Evolutionary conservation across 2,888 invertebrate species (phyloP), one percentile per base, ranked within the genome.

Genomic region (Octodonta nipae): DNA sequence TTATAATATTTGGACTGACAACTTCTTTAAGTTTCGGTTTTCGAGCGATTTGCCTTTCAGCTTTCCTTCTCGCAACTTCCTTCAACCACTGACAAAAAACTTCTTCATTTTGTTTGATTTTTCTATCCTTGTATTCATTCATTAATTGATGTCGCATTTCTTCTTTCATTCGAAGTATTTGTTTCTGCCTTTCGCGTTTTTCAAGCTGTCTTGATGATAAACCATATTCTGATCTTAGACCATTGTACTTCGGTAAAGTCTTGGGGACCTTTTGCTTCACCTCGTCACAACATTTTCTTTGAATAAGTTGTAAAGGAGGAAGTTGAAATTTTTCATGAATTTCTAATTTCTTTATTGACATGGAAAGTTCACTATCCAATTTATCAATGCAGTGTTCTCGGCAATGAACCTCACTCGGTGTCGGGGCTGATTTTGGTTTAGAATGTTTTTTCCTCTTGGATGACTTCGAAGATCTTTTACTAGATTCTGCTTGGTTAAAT

Each of bases 11-110:
- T n/a, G 50, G 47, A 24, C 44, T 46, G 16, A 44, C 35, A 34
- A 28, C 25, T 28, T 37, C 33, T 27, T 41, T 43, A 13, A 22
- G 13, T 10, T 26, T 28, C n/a, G n/a, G 15, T 15, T 27, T 35
- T 26, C 30, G 22, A 7, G 15, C 3, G 12, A 28, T 28, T 13
- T 30, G 22, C 15, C 26, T 34, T 25, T 36, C 22, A 3, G 26
- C 24, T 35, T 48, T 51, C 27, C 56, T 46, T 31, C 42, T 47
- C 2, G 54, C 44, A 5, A 58, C 42, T 15, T 55, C 53, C 40
- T 63, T 63, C 28, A 70, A 50, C 70, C 70, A 70, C 16, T 64
- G 66, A 27, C 63, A 63, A 35, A 70, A 70, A 26, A 68, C 67
- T 24, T 61, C 54, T 46, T 70, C 70, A 47, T 70, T 70, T 38